Evolutionary conservation across 2,888 invertebrate genomes (phyloP), one percentile per base, ranked within the genome.

Genomic region (Linhomoeus sp.): DNA sequence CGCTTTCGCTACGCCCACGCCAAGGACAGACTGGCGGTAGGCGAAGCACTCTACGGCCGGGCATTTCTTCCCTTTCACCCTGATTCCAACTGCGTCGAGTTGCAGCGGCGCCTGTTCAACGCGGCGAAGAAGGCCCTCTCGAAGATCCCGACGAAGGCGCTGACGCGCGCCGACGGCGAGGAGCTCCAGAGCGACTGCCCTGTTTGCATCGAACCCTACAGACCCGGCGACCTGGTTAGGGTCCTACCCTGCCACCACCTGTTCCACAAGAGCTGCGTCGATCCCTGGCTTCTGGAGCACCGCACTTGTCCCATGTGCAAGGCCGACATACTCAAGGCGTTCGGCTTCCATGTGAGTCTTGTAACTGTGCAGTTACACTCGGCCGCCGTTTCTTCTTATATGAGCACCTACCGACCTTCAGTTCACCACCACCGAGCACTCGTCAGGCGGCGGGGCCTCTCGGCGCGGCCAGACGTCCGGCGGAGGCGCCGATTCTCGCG

Each of bases 251-350:
- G 38, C 72, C 87, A 87, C 64, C 88, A 90, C 69, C 81, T 86
- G 63, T 90, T 87, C 70, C 88, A 90, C 73, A 87, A 86, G 72
- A 78, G 75, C 60, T 90, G 88, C 73, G 86, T 90, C 62, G 88
- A 90, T 71, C 88, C 87, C 20, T 90, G 88, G 88, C 73, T 90
- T 50, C 70, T 90, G 61, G 87, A 88, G 64, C 86, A 88, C 67
- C 75, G 87, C 53, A 87, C 87, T 33, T 90, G 88, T 67, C 88
- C 88, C 14, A 87, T 90, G 85, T 90, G 88, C 71, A 88, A 88
- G 69, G 78, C 84, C 77, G 88, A 90, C 69, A 88, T 90, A 58
- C 75, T 90, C 51, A 81, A 85, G 55, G 68, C 69, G n/a, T 70
- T 68, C 56, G 71, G 71, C 1, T 61, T 57, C 35, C 35, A 44